Conservation (phyloP, 2,888 invertebrate genomes). For the Plebejus melissa region DNA sequence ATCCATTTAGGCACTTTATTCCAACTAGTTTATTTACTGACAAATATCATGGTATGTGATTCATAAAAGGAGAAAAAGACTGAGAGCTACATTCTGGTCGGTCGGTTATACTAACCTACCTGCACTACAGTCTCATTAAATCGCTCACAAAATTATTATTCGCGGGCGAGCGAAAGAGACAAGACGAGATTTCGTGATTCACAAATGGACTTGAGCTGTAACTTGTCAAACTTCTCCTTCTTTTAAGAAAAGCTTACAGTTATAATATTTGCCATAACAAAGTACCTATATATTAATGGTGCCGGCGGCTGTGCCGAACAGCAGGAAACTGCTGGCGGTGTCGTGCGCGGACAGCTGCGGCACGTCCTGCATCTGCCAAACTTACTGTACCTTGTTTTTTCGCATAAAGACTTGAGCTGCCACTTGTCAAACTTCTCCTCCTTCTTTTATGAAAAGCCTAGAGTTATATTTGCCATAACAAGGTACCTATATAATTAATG, state of each 20-base stretch:
- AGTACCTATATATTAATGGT: conserved; percentile 98
- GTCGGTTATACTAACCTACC: too few relatives aligned
- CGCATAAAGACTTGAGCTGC: too few relatives aligned
- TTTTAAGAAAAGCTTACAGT: too few relatives aligned
- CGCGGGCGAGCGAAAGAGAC: neutral
- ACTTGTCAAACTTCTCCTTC: too few relatives aligned
- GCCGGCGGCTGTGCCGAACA: conserved; percentile 97
- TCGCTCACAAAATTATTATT: too few relatives aligned
- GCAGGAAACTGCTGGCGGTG: conserved; percentile 96
- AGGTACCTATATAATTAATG: conserved; percentile 96
- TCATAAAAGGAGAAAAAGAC: neutral
- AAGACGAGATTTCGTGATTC: neutral
- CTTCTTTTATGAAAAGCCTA: too few relatives aligned
- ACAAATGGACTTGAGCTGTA: too few relatives aligned
- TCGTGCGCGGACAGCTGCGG: conserved; percentile 97
- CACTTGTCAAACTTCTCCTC: too few relatives aligned
- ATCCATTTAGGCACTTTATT: too few relatives aligned
- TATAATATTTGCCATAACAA: neutral
- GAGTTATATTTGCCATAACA: neutral
- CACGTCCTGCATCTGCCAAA: conserved; percentile 97
- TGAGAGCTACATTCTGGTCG: neutral
- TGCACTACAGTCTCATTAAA: too few relatives aligned
- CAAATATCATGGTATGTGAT: neutral
- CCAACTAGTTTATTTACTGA: too few relatives aligned
- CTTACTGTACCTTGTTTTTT: too few relatives aligned